Evolutionary conservation across 2,888 invertebrate species (phyloP).

Genomic region (Ephialtes manifestator): DNA sequence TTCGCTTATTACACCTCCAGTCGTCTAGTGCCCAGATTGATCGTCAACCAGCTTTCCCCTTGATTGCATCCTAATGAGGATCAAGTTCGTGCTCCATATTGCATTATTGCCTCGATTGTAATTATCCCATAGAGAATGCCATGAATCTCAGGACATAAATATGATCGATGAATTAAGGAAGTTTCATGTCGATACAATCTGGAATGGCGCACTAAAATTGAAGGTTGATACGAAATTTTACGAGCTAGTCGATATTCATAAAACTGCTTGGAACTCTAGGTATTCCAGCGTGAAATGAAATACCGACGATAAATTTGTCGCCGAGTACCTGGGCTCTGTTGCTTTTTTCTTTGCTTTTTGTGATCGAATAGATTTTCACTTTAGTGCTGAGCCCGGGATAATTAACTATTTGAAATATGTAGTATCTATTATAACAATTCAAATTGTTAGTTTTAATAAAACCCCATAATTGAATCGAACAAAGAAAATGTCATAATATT

Average conservation of each 20-base stretch:
- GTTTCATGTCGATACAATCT: not conserved
- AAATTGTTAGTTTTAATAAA: too few species aligned
- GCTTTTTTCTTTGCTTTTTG: not conserved
- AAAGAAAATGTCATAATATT: too few species aligned
- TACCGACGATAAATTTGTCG: not conserved
- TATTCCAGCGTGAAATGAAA: not conserved
- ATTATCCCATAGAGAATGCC: not conserved
- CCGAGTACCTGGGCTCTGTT: not conserved
- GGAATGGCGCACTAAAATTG: not conserved
- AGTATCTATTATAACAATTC: too few species aligned
- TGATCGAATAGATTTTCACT: not conserved
- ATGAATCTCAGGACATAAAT: too few species aligned
- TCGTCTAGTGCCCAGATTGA: slow-evolving; percentile 7
- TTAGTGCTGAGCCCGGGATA: not conserved
- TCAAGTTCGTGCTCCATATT: slow-evolving; percentile 19
- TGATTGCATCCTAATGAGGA: slow-evolving; percentile 39
- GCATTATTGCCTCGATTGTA: not conserved
- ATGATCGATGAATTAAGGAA: not conserved
- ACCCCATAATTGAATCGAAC: too few species aligned
- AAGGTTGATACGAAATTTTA: not conserved
- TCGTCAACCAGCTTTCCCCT: slow-evolving; percentile 4
- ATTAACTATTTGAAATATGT: not conserved
- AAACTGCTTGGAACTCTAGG: not conserved
- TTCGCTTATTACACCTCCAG: slow-evolving; percentile 52
- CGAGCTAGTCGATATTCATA: not conserved